phyloP scores from a whole-genome alignment of 2,113 vertebrate genomes.

The Mastomys natalensis region DNA sequence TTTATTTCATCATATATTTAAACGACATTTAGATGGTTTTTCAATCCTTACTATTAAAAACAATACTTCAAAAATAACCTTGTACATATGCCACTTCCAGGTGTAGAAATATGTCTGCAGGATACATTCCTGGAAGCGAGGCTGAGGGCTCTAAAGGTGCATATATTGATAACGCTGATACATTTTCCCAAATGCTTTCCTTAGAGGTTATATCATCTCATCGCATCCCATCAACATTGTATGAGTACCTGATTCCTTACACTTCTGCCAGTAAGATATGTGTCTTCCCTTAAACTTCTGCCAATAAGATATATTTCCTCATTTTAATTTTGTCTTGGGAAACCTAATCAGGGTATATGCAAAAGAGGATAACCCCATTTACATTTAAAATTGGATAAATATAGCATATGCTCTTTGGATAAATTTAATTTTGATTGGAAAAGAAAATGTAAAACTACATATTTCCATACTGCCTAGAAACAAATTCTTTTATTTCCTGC shows the following conservation, averaged over 20 bases:
- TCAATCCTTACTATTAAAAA: constrained; percentile 67
- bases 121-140: constrained; percentile 46
- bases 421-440: constrained; percentile 77
- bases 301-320: constrained; percentile 64
- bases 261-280: constrained; percentile 69
- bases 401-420: constrained; percentile 72
- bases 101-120: constrained; percentile 58
- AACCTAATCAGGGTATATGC: constrained; percentile 75
- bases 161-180: constrained; percentile 32
- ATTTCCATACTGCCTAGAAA: constrained; percentile 61
- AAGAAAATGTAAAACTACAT: constrained; percentile 69
- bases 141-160: constrained; percentile 21
- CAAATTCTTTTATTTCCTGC: constrained; percentile 42
- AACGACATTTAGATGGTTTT: constrained; percentile 54
- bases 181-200: constrained; percentile 36
- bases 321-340: constrained; percentile 65
- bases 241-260: constrained; percentile 47
- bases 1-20: constrained; percentile 57
- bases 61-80: constrained; percentile 65
- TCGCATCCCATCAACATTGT: neutral
- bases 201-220: constrained; percentile 51
- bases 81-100: constrained; percentile 38
- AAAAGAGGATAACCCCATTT: constrained; percentile 69
- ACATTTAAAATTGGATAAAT: constrained; percentile 75
- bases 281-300: constrained; percentile 64